These are phyloP conservation scores for Plecotus auritus DNA, from an alignment of 2,113 vertebrate species.

Conservation along the genomic window DNA sequence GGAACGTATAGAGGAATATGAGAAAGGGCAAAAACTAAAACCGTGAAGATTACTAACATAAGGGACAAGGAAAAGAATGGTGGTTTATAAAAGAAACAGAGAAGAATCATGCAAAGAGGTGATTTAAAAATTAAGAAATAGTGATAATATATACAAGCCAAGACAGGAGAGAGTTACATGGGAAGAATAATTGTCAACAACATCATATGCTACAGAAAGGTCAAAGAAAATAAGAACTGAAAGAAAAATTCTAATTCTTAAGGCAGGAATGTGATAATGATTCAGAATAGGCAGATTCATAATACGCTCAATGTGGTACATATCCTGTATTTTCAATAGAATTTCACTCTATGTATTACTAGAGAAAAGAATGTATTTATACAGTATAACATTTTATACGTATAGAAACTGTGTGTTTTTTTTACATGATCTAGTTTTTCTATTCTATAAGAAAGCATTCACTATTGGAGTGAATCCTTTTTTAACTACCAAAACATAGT, in stretches of 20 bases:
- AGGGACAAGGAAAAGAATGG: background rate
- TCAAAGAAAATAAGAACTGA: background rate
- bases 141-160: background rate
- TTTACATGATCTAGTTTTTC: background rate
- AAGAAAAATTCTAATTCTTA: slow-evolving; percentile 62
- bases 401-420: background rate
- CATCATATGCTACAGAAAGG: background rate
- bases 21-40: background rate
- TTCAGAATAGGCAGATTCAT: slow-evolving; percentile 44
- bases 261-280: slow-evolving; percentile 64
- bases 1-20: background rate
- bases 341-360: slow-evolving; percentile 50
- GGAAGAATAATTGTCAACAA: background rate
- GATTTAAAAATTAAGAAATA: slow-evolving; percentile 4
- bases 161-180: background rate
- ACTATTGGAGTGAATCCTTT: background rate
- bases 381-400: slow-evolving; percentile 33
- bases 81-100: background rate
- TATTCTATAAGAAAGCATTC: background rate
- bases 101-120: background rate
- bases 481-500: background rate
- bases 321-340: slow-evolving; percentile 28
- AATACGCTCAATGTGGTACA: background rate
- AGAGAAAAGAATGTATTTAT: slow-evolving; percentile 60
- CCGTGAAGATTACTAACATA: background rate